Base-by-base conservation (phyloP, 2,888 invertebrate species). In the Sclerodermus sp. region DNA sequence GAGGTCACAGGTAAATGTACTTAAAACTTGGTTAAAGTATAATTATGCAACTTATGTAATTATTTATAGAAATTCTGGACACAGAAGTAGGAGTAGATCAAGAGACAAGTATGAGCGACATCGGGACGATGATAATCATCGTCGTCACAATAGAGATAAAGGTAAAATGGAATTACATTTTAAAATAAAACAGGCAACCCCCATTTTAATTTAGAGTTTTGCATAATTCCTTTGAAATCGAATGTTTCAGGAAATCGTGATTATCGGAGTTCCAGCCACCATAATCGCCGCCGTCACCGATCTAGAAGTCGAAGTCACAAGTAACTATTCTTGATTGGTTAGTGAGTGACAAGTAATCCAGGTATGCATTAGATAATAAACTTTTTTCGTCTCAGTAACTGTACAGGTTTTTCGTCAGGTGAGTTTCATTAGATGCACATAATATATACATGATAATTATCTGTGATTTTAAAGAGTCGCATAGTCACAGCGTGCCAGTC, bases 311-410 rank as follows among this genome's bases (percentile, higher is more conserved):
- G 76, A 73, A 77, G 76, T 78, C 77, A 70, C 77, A 77, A 77
- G 75, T 77, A 78, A 77, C 77, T 70, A 75, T 73, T 71, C 77
- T 76, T 76, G 77, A 76, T 76, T 76, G 77, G 77, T 78, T 78
- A 78, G 77, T 78, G 77, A 77, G 74, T 77, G 76, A 76, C 76
- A 73, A 75, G 62, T 70, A 66, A 75, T 56, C 71, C 76, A 78
- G 77, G 77, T 78, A 78, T 77, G 77, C 75, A 78, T 68, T 68
- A 74, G 70, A 72, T 61, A 64, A 67, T 72, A 70, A 70, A 75
- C 64, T 68, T 68, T 76, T 72, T 74, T 74, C 76, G 72, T 77
- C 74, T 73, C 77, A 78, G 74, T 77, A 72, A 74, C 72, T 76
- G 70, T 76, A 76, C 77, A 76, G 77, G 73, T 76, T 73, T n/a